phyloP scores from a whole-genome alignment of 2,113 vertebrate species.

The Ancistrus triradiatus region DNA sequence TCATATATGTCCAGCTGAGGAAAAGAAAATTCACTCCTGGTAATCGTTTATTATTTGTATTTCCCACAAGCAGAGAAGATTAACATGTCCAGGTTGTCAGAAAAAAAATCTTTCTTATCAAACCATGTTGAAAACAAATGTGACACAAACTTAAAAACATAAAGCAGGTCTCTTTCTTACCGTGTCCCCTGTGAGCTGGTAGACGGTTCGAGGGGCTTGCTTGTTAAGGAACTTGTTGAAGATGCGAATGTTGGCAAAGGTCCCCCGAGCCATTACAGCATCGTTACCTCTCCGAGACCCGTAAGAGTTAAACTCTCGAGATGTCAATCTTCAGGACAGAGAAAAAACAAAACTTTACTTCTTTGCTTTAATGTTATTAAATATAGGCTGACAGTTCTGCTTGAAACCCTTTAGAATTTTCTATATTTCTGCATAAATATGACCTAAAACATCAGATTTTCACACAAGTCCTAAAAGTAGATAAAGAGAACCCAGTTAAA shows the following conservation, averaged over 20 bases:
- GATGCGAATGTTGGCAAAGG: constrained; percentile 95
- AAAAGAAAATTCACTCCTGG: not conserved
- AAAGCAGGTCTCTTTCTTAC: constrained; percentile 56
- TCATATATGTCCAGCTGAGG: constrained; percentile 90
- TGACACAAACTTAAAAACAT: not conserved
- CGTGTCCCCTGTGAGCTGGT: constrained; percentile 82
- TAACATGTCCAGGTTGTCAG: no score
- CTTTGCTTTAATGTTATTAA: not conserved
- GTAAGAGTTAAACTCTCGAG: constrained; percentile 93
- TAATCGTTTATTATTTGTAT: no score
- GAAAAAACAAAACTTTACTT: not conserved
- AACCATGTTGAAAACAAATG: not conserved
- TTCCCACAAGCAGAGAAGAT: no score
- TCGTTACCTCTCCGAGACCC: constrained; percentile 95
- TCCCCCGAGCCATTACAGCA: constrained; percentile 91
- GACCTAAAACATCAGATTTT: no score
- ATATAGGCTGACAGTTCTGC: no score
- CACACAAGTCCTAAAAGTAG: not conserved
- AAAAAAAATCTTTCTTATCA: no score
- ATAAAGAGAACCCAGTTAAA: no score
- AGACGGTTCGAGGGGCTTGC: constrained; percentile 84
- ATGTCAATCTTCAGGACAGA: constrained; percentile 72
- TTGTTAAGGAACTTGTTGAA: constrained; percentile 94
- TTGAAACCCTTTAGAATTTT: no score
- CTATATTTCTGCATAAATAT: no score